Conservation (phyloP, 23 tunicate species). For the Styela clava region DNA sequence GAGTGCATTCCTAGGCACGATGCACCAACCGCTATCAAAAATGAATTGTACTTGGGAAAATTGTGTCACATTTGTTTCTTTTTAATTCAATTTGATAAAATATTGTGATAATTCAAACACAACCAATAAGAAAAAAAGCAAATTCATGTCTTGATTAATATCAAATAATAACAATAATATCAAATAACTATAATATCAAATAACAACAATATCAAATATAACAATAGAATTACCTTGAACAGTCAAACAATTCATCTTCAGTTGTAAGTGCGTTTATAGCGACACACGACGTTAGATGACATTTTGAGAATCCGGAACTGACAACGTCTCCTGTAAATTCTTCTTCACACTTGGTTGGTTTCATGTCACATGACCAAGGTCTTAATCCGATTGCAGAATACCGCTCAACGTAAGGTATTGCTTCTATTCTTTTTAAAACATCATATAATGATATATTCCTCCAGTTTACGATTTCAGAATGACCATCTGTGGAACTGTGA, state of each 20-base stretch:
- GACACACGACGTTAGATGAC: conserved; percentile 7
- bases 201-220: too few species aligned
- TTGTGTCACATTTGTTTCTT: too few species aligned
- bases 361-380: conserved; percentile 43
- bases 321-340: background rate
- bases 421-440: conserved; percentile 42
- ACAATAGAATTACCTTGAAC: conserved; percentile 12
- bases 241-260: conserved; percentile 10
- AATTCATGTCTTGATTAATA: background rate
- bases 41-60: too few species aligned
- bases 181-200: too few species aligned
- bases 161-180: background rate
- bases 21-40: too few species aligned
- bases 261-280: conserved; percentile 8
- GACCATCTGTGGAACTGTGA: background rate
- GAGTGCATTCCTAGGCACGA: too few species aligned
- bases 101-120: background rate
- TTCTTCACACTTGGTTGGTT: conserved; percentile 5
- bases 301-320: conserved; percentile 19
- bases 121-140: background rate
- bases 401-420: conserved; percentile 13
- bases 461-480: conserved; percentile 20
- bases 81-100: too few species aligned
- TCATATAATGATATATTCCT: conserved; percentile 31
- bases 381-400: conserved; percentile 63